Evolutionary conservation across 2,888 invertebrate species (phyloP).

Genomic region (Dinocampus coccinellae): DNA sequence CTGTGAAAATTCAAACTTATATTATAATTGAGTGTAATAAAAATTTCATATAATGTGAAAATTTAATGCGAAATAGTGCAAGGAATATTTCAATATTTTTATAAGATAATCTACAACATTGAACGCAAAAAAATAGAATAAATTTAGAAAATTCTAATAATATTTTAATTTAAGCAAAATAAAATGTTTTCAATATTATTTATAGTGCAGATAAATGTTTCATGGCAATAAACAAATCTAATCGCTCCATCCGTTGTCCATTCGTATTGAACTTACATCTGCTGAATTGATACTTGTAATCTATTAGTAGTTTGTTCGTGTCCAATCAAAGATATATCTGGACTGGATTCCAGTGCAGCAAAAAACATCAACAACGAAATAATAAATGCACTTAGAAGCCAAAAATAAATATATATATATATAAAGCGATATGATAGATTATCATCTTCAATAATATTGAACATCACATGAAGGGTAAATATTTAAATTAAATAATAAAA

Average conservation of each 20-base stretch:
- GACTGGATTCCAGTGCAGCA: slow-evolving; percentile 60
- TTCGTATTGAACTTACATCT: slow-evolving; percentile 57
- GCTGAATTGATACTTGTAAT: slow-evolving; percentile 51
- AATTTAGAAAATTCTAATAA: neutral
- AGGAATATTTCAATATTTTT: too few relatives aligned
- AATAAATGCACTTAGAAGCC: slow-evolving; percentile 29
- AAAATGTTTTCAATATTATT: neutral
- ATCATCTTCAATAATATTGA: slow-evolving; percentile 36
- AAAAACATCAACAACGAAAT: slow-evolving; percentile 50
- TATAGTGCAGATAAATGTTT: neutral
- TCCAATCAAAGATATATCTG: slow-evolving; percentile 61
- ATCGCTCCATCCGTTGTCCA: neutral
- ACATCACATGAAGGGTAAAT: slow-evolving; percentile 45
- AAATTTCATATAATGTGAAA: too few relatives aligned
- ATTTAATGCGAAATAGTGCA: too few relatives aligned
- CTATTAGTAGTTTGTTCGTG: slow-evolving; percentile 55
- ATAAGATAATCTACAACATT: too few relatives aligned
- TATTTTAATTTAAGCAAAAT: neutral
- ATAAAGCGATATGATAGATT: slow-evolving; percentile 41
- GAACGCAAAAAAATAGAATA: neutral
- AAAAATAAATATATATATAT: slow-evolving; percentile 19
- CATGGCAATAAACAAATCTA: neutral
- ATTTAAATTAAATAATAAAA: neutral
- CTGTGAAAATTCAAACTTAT: slow-evolving; percentile 70
- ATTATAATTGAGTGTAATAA: neutral